phyloP scores from a whole-genome alignment of 2,888 invertebrate species.

The Rambutsinella grinnellia region DNA sequence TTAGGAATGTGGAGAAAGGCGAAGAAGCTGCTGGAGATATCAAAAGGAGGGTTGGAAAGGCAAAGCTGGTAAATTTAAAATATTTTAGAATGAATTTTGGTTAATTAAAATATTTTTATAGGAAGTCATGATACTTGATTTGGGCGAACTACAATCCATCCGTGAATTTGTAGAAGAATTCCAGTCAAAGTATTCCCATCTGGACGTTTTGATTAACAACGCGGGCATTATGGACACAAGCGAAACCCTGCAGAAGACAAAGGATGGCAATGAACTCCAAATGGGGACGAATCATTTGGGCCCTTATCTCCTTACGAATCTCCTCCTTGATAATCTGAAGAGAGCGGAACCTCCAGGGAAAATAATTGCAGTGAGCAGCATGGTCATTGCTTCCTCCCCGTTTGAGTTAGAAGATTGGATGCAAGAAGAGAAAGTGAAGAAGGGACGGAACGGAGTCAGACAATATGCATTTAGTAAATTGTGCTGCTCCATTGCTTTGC shows the following conservation, averaged over 20 bases:
- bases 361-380: constrained; percentile 79
- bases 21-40: constrained; percentile 49
- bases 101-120: constrained; percentile 3
- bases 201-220: constrained; percentile 52
- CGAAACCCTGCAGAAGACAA: constrained; percentile 71
- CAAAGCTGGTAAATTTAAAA: constrained; percentile 14
- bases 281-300: constrained; percentile 87
- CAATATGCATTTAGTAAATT: constrained; percentile 68
- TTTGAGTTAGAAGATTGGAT: constrained; percentile 70
- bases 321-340: constrained; percentile 79
- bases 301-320: constrained; percentile 86
- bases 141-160: constrained; percentile 36
- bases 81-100: background rate
- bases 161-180: constrained; percentile 43
- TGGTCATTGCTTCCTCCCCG: constrained; percentile 78
- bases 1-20: constrained; percentile 44
- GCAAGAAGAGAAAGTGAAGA: constrained; percentile 49
- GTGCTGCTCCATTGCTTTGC: constrained; percentile 66
- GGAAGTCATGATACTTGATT: constrained; percentile 45
- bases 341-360: constrained; percentile 77
- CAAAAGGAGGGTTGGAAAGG: background rate
- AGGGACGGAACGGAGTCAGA: constrained; percentile 49
- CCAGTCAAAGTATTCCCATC: constrained; percentile 15
- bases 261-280: constrained; percentile 84
- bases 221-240: constrained; percentile 67